Conservation (phyloP, 2,888 invertebrate species). For the Phaedon cochleariae region DNA sequence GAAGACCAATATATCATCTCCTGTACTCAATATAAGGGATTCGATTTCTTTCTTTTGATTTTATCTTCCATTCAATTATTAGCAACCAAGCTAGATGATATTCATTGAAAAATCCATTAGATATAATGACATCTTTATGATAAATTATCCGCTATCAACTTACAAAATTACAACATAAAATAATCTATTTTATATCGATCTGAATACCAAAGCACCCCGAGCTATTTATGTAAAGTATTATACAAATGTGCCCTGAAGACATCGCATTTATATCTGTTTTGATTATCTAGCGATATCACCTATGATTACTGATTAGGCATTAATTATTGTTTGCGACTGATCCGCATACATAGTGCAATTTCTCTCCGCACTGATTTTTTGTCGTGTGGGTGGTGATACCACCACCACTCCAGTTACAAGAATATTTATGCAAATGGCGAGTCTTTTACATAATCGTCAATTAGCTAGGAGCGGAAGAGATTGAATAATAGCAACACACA, state of each 20-base stretch:
- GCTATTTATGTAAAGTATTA: conserved; percentile 19
- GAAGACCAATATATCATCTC: too few relatives aligned
- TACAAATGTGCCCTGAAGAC: neutral
- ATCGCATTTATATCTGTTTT: neutral
- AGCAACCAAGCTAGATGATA: neutral
- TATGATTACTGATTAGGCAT: neutral
- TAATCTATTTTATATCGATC: conserved; percentile 10
- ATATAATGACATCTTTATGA: conserved; percentile 1
- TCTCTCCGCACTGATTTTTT: neutral
- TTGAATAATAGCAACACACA: too few relatives aligned
- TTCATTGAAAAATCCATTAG: neutral
- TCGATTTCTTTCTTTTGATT: too few relatives aligned
- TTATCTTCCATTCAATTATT: too few relatives aligned
- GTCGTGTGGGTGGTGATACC: neutral
- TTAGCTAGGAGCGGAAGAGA: too few relatives aligned
- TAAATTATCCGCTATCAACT: conserved; percentile 5
- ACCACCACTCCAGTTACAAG: too few relatives aligned
- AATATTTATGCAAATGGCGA: too few relatives aligned
- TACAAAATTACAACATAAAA: conserved; percentile 16
- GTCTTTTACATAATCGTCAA: too few relatives aligned
- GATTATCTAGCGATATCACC: neutral
- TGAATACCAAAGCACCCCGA: conserved; percentile 5
- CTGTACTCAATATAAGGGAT: too few relatives aligned
- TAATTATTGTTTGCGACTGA: neutral
- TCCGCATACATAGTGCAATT: neutral